Conservation (phyloP, 2,113 vertebrate genomes). For the Drymodes brunneopygia region DNA sequence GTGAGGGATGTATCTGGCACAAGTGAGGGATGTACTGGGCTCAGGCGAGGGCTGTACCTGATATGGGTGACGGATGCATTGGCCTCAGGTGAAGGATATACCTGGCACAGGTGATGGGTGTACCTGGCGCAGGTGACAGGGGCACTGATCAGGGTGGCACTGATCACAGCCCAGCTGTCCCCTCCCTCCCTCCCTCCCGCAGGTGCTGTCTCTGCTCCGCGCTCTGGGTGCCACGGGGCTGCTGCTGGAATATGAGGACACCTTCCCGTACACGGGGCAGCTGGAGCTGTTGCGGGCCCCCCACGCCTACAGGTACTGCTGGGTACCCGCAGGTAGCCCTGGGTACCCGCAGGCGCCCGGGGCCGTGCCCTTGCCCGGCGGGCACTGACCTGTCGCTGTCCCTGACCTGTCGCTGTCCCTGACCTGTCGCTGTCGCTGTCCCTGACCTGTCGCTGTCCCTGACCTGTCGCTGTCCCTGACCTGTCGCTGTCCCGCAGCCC, state of each 20-base stretch:
- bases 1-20: rapidly evolving
- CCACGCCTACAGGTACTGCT: constrained; percentile 84
- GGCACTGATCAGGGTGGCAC: not conserved
- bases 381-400: not conserved
- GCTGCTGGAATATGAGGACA: constrained; percentile 93
- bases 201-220: constrained; percentile 86
- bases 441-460: no score
- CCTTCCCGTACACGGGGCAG: constrained; percentile 87
- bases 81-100: not conserved
- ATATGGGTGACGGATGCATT: no score
- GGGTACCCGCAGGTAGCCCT: rapidly evolving
- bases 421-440: no score
- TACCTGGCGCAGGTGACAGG: not conserved
- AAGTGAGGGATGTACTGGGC: rapidly evolving
- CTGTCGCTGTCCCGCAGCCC: constrained; percentile 62
- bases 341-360: not conserved
- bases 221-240: constrained; percentile 84
- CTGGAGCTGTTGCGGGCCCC: constrained; percentile 78
- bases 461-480: no score
- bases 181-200: not conserved
- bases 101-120: no score
- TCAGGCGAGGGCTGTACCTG: not conserved
- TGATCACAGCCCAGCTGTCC: no score
- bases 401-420: no score
- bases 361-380: no score